These are phyloP conservation scores for Drosophila fulvimacula DNA, from an alignment of 2,888 invertebrate genomes.

Conservation along the genomic window DNA sequence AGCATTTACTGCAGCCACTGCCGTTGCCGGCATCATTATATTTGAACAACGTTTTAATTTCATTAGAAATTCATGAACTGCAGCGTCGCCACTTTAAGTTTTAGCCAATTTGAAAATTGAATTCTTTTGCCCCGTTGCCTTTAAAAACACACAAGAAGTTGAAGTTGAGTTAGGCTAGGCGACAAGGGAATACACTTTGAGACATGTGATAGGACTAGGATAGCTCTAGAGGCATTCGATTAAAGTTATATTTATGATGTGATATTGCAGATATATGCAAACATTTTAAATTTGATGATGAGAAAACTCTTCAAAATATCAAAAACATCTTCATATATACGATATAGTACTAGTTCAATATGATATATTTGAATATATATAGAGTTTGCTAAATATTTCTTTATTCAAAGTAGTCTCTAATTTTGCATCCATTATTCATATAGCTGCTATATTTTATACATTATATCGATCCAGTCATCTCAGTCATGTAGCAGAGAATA, in stretches of 20 bases:
- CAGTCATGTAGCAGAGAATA: too few species aligned
- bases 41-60: slow-evolving; percentile 66
- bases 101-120: slow-evolving; percentile 43
- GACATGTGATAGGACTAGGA: not conserved
- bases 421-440: not conserved
- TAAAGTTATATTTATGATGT: too few species aligned
- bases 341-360: too few species aligned
- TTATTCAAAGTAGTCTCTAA: not conserved
- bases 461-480: not conserved
- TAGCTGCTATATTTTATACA: not conserved
- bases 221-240: not conserved
- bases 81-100: slow-evolving; percentile 37
- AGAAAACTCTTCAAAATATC: too few species aligned
- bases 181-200: not conserved
- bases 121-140: slow-evolving; percentile 15
- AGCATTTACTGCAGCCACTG: slow-evolving; percentile 16
- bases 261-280: too few species aligned
- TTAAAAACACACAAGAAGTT: not conserved
- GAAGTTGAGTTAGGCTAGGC: not conserved
- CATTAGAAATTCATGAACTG: slow-evolving; percentile 73
- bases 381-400: not conserved
- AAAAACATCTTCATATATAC: too few species aligned
- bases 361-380: too few species aligned
- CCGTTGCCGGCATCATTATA: slow-evolving; percentile 36
- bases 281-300: too few species aligned